phyloP scores from a whole-genome alignment of 2,888 invertebrate genomes.

The Ornithoptera alexandrae region DNA sequence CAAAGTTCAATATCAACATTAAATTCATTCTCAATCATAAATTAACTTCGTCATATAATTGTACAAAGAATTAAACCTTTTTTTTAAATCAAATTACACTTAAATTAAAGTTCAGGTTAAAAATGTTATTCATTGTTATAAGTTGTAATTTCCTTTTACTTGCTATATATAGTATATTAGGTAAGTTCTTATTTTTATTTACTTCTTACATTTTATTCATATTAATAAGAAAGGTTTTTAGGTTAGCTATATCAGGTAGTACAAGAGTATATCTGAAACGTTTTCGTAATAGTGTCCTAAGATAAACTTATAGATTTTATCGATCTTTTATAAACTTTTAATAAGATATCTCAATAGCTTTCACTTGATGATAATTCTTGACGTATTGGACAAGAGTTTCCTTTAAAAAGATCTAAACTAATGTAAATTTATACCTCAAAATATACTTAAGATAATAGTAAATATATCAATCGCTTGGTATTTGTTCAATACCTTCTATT shows the following conservation, averaged over 20 bases:
- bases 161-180: constrained; percentile 11
- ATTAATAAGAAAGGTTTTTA: not conserved
- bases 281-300: too few species aligned
- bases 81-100: constrained; percentile 6
- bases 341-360: too few species aligned
- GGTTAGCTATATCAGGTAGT: not conserved
- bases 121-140: constrained; percentile 6
- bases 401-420: too few species aligned
- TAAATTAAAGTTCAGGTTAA: constrained; percentile 9
- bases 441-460: too few species aligned
- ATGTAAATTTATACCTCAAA: too few species aligned
- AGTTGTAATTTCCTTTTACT: constrained; percentile 9
- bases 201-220: not conserved
- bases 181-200: constrained; percentile 30
- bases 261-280: too few species aligned
- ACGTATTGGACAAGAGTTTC: too few species aligned
- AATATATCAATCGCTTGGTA: too few species aligned
- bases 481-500: too few species aligned
- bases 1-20: not conserved
- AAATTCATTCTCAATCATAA: constrained; percentile 3
- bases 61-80: not conserved
- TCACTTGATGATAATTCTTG: too few species aligned
- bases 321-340: too few species aligned
- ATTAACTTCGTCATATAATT: constrained; percentile 5
- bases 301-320: too few species aligned